Base-by-base conservation (phyloP, 2,888 invertebrate genomes). In the Pristionchus arcanus region DNA sequence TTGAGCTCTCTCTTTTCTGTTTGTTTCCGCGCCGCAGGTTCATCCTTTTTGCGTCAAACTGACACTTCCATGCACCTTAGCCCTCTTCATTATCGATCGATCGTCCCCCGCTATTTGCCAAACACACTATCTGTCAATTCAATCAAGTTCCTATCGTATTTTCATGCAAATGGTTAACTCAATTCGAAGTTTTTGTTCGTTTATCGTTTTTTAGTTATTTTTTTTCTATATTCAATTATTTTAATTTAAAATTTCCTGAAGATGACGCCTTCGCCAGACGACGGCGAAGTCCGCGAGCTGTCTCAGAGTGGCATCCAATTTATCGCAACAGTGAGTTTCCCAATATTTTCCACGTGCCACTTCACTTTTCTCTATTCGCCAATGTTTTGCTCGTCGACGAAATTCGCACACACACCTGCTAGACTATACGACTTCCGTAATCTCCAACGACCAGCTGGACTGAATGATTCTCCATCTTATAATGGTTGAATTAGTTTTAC, bases 221-320 rank as follows among this genome's bases (percentile, higher is more conserved):
- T 19, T 25, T 59, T 21, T 59, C 21, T 25, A 25, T 25, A n/a
- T 59, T 59, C 5, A 25, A 25, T 59, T 25, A 25, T 16, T 7
- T 19, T 2, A 13, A 59, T 25, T 59, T 19, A 21, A 1, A 59
- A 25, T 68, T 68, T 25, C 68, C 28, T 13, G 15, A 15, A 68
- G 83, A 85, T 85, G 85, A 85, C 63, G 16, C 63, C 59, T 19
- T 74, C 74, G 34, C 34, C 74, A 16, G 87, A 68, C 28, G 87
- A 87, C 28, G n/a, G 68, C 49, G 68, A 55, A 28, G 28, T 68
- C 15, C 42, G 42, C 42, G 87, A 87, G n/a, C 87, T 87, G n/a
- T 68, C 87, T 28, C 87, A 87, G 42, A 87, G 87, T 28, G 87
- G 87, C n/a, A 87, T 87, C 25, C 87, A 87, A 31, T 87, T 87